Evolutionary conservation across 1,140 invertebrate species (phyloP), one percentile per base, ranked within the genome.

Genomic region (Hormaphis cornu): DNA sequence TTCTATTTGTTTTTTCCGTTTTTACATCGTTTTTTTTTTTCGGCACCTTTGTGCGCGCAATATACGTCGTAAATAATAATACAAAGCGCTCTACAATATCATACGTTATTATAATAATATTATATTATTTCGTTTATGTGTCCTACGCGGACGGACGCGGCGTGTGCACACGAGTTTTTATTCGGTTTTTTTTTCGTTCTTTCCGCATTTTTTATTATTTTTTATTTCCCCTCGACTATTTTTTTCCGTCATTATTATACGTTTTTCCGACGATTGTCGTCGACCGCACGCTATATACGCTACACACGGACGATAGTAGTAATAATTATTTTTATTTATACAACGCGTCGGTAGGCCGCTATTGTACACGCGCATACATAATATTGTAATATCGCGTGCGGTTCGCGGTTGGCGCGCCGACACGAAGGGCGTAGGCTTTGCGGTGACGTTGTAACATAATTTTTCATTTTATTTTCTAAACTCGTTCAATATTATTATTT

Each of bases 371-470:
- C 30, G 14, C 37, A 37, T 24, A 48, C 4, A 53, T 53, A n/a
- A 24, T 35, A 4, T 42, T 4, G 5, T 12, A n/a, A 42, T n/a
- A 56, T 56, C 33, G 53, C 53, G 53, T 56, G 53, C 53, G 53
- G 53, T 56, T 56, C 33, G 33, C 53, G 53, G 53, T 56, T 37
- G 53, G 53, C 30, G 52, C 52, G 28, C 52, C 28, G 35, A 56
- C 53, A 56, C 53, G 53, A 56, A 56, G 53, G 53, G 53, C 53
- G 53, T 56, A 56, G 53, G 53, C 53, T 37, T 56, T 37, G 24
- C 24, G 9, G 18, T 53, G 24, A 37, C 8, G 14, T 2, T n/a
- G 30, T n/a, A 52, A 16, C 26, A 52, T 52, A n/a, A 52, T 52
- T n/a, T n/a, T n/a, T n/a, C n/a, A n/a, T n/a, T n/a, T n/a, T n/a